Conservation (phyloP, 2,113 vertebrate genomes). For the Castor canadensis region DNA sequence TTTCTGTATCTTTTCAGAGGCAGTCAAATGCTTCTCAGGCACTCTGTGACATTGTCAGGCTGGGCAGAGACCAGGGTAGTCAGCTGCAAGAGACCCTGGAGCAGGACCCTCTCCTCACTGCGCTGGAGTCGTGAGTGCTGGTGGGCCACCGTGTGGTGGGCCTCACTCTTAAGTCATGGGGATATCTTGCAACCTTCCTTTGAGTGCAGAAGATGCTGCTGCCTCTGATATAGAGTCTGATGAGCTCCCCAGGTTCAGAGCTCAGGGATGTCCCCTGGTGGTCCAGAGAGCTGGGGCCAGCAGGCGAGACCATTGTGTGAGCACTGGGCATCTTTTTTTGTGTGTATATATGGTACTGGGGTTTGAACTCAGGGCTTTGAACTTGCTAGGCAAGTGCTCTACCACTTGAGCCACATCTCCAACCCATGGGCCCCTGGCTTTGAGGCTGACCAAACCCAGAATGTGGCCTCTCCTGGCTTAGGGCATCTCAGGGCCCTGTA, state of each 20-base stretch:
- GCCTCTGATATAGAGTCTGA: not conserved
- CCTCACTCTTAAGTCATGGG: not conserved
- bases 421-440: too few species aligned
- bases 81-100: conserved; percentile 92
- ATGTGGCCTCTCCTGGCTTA: not conserved
- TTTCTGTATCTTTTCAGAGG: conserved; percentile 85
- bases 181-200: not conserved
- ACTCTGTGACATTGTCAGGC: conserved; percentile 95
- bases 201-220: not conserved
- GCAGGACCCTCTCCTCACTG: conserved; percentile 92
- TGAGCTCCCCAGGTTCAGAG: not conserved
- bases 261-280: not conserved
- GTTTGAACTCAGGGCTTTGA: too few species aligned
- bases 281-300: not conserved
- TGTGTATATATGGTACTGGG: too few species aligned
- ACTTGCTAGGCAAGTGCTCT: too few species aligned
- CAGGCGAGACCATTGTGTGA: not conserved
- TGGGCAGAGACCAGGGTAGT: conserved; percentile 96
- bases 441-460: not conserved
- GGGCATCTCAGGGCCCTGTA: not conserved
- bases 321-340: not conserved
- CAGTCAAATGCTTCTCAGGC: conserved; percentile 98
- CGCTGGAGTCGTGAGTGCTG: conserved; percentile 94
- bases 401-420: too few species aligned
- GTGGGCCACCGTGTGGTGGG: not conserved